phyloP scores from a whole-genome alignment of 2,113 vertebrate species.

The Sebastes fasciatus region DNA sequence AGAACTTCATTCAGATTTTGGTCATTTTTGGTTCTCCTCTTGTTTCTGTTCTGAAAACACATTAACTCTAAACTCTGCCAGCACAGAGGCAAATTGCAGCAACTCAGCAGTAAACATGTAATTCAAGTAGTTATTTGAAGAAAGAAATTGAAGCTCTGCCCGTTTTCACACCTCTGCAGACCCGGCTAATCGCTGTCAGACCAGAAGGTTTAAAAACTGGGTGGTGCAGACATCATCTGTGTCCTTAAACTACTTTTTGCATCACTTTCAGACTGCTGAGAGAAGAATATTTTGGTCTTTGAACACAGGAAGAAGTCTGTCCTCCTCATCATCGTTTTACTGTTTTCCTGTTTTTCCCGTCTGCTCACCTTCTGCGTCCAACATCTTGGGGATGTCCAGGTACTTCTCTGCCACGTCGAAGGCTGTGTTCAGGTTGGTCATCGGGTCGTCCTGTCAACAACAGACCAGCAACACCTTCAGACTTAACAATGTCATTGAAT shows the following conservation, averaged over 20 bases:
- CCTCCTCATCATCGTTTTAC: not conserved
- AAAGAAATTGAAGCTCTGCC: not conserved
- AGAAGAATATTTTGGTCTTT: constrained; percentile 19
- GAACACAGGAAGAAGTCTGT: not conserved
- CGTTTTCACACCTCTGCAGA: constrained; percentile 24
- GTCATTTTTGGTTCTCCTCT: not conserved
- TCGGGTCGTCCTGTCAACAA: constrained; percentile 88
- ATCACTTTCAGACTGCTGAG: not conserved
- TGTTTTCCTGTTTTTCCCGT: not conserved
- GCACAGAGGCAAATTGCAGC: not conserved
- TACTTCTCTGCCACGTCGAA: constrained; percentile 96
- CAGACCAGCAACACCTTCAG: not conserved
- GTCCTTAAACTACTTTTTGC: not conserved
- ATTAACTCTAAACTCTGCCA: not conserved
- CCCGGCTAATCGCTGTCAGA: not conserved
- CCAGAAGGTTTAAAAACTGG: not conserved
- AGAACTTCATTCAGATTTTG: not conserved
- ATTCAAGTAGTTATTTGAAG: not conserved
- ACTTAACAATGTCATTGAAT: not conserved
- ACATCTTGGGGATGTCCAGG: constrained; percentile 95
- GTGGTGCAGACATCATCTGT: not conserved
- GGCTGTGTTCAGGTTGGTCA: constrained; percentile 95
- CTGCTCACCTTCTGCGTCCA: constrained; percentile 94
- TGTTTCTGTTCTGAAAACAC: not conserved
- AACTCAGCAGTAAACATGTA: not conserved